Percentiles rank a stretch among this genome's conserved stretches.
phyloP scores from a whole-genome alignment of 2,888 invertebrate genomes.

The Glyphotaelius pellucidus region DNA sequence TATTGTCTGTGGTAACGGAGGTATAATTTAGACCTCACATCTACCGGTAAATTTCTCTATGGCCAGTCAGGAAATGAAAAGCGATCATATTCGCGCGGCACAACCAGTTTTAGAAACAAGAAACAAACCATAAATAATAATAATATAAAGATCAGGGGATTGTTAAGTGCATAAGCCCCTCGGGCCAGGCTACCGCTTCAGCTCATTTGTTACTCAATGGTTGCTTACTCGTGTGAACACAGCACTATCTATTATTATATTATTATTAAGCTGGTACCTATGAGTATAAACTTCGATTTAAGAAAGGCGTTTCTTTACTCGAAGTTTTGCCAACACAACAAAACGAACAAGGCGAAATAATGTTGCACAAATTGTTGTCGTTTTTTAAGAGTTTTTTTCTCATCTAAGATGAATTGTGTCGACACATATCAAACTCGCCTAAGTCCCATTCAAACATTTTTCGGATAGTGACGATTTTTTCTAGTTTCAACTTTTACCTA shows the following conservation, averaged over 20 bases:
- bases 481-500: too few species aligned
- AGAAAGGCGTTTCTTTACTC: neutral
- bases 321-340: neutral
- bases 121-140: slow-evolving; percentile 45
- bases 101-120: slow-evolving; percentile 38
- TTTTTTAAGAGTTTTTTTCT: neutral
- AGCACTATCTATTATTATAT: slow-evolving; percentile 32
- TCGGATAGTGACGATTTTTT: too few species aligned
- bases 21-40: neutral
- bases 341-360: neutral
- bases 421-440: too few species aligned
- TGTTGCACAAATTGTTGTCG: neutral
- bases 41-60: slow-evolving; percentile 8
- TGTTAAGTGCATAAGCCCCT: slow-evolving; percentile 27
- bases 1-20: slow-evolving; percentile 2
- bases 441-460: too few species aligned
- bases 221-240: slow-evolving; percentile 21
- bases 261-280: neutral
- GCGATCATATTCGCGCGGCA: slow-evolving; percentile 24
- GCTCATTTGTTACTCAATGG: slow-evolving; percentile 33
- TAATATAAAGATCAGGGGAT: slow-evolving; percentile 31
- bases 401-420: neutral
- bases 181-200: slow-evolving; percentile 35
- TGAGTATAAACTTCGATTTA: neutral
- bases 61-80: neutral